Percentiles rank a stretch among this genome's conserved stretches.
Conservation (phyloP, 2,888 invertebrate genomes). For the Muscina levida region DNA sequence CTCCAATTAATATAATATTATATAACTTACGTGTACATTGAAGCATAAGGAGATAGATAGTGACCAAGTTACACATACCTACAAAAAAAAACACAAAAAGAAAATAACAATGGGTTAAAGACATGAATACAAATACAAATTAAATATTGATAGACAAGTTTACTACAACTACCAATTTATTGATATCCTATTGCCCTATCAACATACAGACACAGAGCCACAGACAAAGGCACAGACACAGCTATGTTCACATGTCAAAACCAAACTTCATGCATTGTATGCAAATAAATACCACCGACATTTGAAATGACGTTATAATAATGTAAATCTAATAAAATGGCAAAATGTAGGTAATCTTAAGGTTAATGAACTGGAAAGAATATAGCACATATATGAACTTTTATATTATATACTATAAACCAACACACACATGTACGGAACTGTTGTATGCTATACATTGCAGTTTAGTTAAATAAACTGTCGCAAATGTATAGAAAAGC, state of each 20-base stretch:
- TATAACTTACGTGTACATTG: too few species aligned
- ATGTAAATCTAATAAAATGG: constrained; percentile 48
- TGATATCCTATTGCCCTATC: too few species aligned
- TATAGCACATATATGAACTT: constrained; percentile 28
- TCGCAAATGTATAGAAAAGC: background rate
- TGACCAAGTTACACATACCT: background rate
- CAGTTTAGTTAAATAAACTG: constrained; percentile 27
- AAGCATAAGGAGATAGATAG: too few species aligned
- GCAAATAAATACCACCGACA: background rate
- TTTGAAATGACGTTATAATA: constrained; percentile 34
- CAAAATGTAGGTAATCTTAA: constrained; percentile 61
- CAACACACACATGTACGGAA: too few species aligned
- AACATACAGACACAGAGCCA: too few species aligned
- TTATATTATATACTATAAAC: background rate
- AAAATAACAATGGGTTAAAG: too few species aligned
- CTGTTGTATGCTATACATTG: background rate
- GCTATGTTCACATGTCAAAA: background rate
- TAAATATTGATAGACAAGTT: too few species aligned
- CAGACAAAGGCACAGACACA: constrained; percentile 17
- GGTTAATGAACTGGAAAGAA: constrained; percentile 64
- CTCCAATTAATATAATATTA: too few species aligned
- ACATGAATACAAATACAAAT: too few species aligned
- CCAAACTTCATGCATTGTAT: background rate
- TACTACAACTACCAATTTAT: too few species aligned
- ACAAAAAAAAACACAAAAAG: background rate